These are phyloP conservation scores for Lepidostoma basale DNA, from an alignment of 1,140 invertebrate genomes.

Conservation along the genomic window DNA sequence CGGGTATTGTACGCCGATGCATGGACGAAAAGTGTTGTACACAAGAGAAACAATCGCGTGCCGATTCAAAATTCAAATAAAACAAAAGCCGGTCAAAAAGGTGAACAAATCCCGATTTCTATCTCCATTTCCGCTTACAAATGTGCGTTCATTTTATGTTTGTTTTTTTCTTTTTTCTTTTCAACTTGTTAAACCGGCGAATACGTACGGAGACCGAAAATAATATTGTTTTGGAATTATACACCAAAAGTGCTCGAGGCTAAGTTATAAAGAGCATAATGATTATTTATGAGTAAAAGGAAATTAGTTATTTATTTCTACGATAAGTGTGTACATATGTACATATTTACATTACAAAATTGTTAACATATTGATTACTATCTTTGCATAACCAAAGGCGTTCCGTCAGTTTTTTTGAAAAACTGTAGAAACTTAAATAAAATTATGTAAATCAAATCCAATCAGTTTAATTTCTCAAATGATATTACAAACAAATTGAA, in stretches of 20 bases:
- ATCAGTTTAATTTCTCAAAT: too few relatives aligned
- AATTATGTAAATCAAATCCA: too few relatives aligned
- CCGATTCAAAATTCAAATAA: constrained; percentile 44
- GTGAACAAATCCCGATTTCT: constrained; percentile 45
- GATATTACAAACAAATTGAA: too few relatives aligned
- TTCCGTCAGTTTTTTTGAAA: too few relatives aligned
- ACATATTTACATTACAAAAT: too few relatives aligned
- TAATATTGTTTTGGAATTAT: constrained; percentile 18
- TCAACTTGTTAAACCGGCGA: constrained; percentile 3
- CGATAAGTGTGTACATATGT: too few relatives aligned
- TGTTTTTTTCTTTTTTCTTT: constrained; percentile 30
- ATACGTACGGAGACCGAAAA: constrained; percentile 1
- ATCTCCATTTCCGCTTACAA: constrained; percentile 46
- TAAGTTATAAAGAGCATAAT: constrained; percentile 7
- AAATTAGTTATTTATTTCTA: not conserved
- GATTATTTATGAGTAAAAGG: not conserved
- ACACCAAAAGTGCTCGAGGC: not conserved
- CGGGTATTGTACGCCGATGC: constrained; percentile 1
- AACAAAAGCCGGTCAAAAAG: constrained; percentile 45
- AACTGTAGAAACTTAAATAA: too few relatives aligned
- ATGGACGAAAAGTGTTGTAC: constrained; percentile 19
- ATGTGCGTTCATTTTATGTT: constrained; percentile 40
- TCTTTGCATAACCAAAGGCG: too few relatives aligned
- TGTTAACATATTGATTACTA: too few relatives aligned
- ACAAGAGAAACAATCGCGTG: constrained; percentile 43